Base-by-base conservation (phyloP, 2,888 invertebrate genomes). In the Galeruca laticollis region DNA sequence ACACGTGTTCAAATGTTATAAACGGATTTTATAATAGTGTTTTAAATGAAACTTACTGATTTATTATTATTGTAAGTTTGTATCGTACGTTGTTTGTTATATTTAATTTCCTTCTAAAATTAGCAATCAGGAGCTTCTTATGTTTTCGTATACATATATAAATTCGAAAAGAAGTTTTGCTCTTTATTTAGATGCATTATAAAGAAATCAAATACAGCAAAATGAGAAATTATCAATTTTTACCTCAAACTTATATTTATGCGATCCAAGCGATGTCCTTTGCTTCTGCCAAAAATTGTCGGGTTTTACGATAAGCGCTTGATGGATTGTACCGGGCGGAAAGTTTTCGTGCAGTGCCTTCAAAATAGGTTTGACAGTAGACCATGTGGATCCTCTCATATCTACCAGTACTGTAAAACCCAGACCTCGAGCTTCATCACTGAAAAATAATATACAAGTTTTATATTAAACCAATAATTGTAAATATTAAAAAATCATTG, bases 241-340 rank as follows among this genome's bases (percentile, higher is more conserved):
- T 86, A 96, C 96, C 92, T 99, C 98, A 88, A 99, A 99, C 88
- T 97, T 98, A 89, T 98, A 99, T 89, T 98, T 99, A 87, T 97
- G 95, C 87, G 96, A 96, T 83, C 97, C 97, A 83, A 99, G 91
- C 77, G 96, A 97, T 79, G 98, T 97, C 84, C 98, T 93, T 87
- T 99, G 98, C 87, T 99, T 99, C 87, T 99, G 98, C 98, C 98
- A 98, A 89, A 99, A 99, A 86, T 98, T 98, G 84, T 99, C 99
- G 78, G 98, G 98, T 88, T 99, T 98, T 80, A 99, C 97, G 85
- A 99, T 97, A 84, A 96, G 95, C 79, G 97, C 98, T 86, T 94
- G 94, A 87, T 97, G 94, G 83, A 99, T 94, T 84, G 90, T 91
- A 76, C 91, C 91, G 80, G 96, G 93, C 81, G 96, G 93, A 86